Conservation (phyloP, 1,140 invertebrate genomes). For the Nasonia giraulti region DNA sequence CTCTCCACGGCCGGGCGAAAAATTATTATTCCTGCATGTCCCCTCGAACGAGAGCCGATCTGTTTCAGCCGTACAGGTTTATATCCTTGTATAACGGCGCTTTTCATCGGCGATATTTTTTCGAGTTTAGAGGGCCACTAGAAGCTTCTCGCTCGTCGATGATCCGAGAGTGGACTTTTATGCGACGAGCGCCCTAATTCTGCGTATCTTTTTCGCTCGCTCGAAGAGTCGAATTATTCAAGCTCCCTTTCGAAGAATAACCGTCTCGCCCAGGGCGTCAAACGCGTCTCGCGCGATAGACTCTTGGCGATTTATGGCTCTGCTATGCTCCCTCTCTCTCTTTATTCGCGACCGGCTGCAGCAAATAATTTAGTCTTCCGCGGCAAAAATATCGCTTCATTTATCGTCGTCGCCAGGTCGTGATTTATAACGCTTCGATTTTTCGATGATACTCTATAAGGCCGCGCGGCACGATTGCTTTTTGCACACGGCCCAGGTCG, state of each 20-base stretch:
- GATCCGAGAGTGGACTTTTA: slow-evolving; percentile 1
- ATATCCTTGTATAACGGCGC: not conserved
- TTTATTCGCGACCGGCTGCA: not conserved
- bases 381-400: slow-evolving; percentile 41
- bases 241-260: not conserved
- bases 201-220: no score
- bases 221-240: not conserved
- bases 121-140: not conserved
- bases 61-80: not conserved
- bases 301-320: slow-evolving; percentile 27
- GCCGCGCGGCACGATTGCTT: slow-evolving; percentile 1
- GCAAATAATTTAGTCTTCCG: slow-evolving; percentile 44
- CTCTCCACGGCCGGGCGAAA: not conserved
- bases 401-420: slow-evolving; percentile 20
- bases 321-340: not conserved
- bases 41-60: not conserved
- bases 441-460: slow-evolving; percentile 10
- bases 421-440: slow-evolving; percentile 40
- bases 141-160: slow-evolving; percentile 10
- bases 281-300: slow-evolving; percentile 31
- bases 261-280: not conserved
- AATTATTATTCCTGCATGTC: not conserved
- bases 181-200: not conserved
- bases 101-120: slow-evolving; percentile 37
- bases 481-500: not conserved